Evolutionary conservation across 2,888 invertebrate genomes (phyloP), one percentile per base, ranked within the genome.

Genomic region (Stictocephala bisonia): DNA sequence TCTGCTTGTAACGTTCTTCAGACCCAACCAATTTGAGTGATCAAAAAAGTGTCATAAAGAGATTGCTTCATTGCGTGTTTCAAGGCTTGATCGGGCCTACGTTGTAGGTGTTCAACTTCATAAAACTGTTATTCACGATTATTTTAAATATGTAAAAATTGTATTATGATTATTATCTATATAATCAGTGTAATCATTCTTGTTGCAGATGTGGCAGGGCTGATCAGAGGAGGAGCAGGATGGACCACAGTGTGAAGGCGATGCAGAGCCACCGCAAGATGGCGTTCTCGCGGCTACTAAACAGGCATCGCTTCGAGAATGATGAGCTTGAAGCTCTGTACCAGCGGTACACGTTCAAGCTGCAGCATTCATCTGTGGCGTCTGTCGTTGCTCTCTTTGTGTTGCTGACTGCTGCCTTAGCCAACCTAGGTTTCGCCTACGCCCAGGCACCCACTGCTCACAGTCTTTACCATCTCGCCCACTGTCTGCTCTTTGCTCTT

Each of bases 231-330:
- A 48, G n/a, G 3, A 2, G 20, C 31, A 50, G 20, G 83, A 94
- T 94, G 94, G 94, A 95, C 87, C 94, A 94, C 90, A 92, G 93
- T 86, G 94, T 95, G 84, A 94, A 94, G 87, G 93, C 93, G 84
- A 93, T 94, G 90, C 87, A 89, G 81, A 89, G 89, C 79, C 87
- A 86, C 74, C 87, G 90, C 77, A 89, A 91, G 84, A 87, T 91
- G 82, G 90, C 91, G 82, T 86, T 88, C 82, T 86, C 86, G 77
- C 88, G 92, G 82, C 87, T 91, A 79, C 84, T 91, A 80, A 89
- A 91, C 82, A 89, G 90, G 74, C 90, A 90, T 81, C 89, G 91
- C 79, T 96, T 96, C 85, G 94, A 94, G 85, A 95, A 93, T 84
- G 92, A 91, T 82, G 95, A 96, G 85, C 87, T 96, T 81, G 96